A percentile compares a stretch with the other conserved stretches of the same genome.
Conservation (phyloP, 2,797 vertebrate genomes). For the Moxostoma hubbsi region DNA sequence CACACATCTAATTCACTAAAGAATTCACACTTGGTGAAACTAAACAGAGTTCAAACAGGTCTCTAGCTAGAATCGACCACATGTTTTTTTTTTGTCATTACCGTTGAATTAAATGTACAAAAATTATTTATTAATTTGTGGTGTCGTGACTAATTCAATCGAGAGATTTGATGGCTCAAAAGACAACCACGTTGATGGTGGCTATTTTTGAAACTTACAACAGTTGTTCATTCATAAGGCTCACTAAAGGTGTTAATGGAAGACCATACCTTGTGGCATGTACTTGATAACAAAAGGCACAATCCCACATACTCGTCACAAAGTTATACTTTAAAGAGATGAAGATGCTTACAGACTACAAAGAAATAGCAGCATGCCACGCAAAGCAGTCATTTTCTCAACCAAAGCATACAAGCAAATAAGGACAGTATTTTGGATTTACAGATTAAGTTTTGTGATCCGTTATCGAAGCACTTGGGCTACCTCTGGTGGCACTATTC, state of each 20-base stretch:
- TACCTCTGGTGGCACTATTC: slow-evolving; percentile 46
- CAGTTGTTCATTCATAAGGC: slow-evolving; percentile 59
- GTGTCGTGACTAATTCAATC: slow-evolving; percentile 24
- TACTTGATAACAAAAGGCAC: slow-evolving; percentile 63
- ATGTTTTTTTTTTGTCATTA: slow-evolving; percentile 7
- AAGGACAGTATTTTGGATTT: slow-evolving; percentile 39
- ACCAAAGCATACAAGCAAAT: slow-evolving; percentile 37
- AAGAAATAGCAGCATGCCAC: slow-evolving; percentile 63
- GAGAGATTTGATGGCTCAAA: slow-evolving; percentile 49
- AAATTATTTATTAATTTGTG: slow-evolving; percentile 31
- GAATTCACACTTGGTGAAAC: slow-evolving; percentile 47
- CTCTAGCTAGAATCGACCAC: slow-evolving; percentile 53
- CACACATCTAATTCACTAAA: slow-evolving; percentile 57
- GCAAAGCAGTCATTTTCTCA: slow-evolving; percentile 49
- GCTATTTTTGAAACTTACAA: slow-evolving; percentile 37
- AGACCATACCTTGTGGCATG: slow-evolving; percentile 65
- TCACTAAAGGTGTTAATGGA: slow-evolving; percentile 61
- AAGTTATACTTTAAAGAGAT: slow-evolving; percentile 51
- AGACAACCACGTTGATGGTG: slow-evolving; percentile 45
- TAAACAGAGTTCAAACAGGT: slow-evolving; percentile 43
- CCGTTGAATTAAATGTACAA: slow-evolving; percentile 33
- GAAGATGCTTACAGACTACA: slow-evolving; percentile 54
- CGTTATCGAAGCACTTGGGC: slow-evolving; percentile 29
- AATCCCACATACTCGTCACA: slow-evolving; percentile 55
- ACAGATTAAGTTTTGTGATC: slow-evolving; percentile 49